Conservation (phyloP, 1,140 invertebrate genomes). For the Bombus difficillimus region DNA sequence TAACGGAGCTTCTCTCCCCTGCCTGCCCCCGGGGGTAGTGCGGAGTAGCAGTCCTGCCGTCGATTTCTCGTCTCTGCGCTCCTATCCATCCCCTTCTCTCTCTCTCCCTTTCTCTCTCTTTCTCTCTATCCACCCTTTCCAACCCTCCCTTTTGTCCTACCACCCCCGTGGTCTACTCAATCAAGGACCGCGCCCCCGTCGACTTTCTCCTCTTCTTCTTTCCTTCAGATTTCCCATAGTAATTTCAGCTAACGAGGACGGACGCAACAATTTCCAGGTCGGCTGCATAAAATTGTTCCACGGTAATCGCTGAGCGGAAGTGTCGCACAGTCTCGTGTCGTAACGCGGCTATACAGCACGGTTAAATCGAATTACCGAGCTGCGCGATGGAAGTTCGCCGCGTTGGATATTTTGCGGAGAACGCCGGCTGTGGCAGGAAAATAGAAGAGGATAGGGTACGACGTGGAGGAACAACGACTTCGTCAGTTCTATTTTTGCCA, state of each 20-base stretch:
- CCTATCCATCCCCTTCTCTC: conserved; percentile 19
- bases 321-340: conserved; percentile 28
- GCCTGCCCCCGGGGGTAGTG: conserved; percentile 67
- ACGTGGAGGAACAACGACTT: neutral
- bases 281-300: conserved; percentile 45
- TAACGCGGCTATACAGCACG: conserved; percentile 17
- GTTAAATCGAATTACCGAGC: conserved; percentile 37
- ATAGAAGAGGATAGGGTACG: neutral
- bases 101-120: neutral
- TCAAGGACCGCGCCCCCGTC: conserved; percentile 71
- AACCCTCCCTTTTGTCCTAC: neutral
- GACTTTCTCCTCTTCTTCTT: conserved; percentile 46
- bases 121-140: neutral
- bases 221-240: conserved; percentile 37
- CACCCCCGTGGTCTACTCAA: conserved; percentile 54
- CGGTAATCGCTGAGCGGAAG: conserved; percentile 40
- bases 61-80: conserved; percentile 72
- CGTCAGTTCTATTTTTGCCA: neutral
- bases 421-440: neutral
- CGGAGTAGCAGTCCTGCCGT: conserved; percentile 75
- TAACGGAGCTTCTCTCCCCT: conserved; percentile 80
- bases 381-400: conserved; percentile 1
- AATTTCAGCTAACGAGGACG: conserved; percentile 56
- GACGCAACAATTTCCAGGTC: conserved; percentile 40
- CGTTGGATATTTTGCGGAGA: conserved; percentile 19